Evolutionary conservation across 1,140 invertebrate species (phyloP).

Genomic region (Pseudomyrmex cubaensis): DNA sequence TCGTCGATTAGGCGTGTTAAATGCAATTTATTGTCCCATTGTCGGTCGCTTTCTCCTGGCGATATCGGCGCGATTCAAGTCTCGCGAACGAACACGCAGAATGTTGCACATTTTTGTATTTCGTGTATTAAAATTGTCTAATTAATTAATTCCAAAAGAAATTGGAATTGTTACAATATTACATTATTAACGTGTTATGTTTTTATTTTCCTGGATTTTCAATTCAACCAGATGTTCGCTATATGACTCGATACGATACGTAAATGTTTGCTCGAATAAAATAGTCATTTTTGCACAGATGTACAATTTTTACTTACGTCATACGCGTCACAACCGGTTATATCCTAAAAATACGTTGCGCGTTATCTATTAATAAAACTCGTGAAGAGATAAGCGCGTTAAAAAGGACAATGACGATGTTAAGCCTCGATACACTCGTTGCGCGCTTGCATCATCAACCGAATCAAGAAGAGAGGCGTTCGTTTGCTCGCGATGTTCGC

Average conservation of each 20-base stretch:
- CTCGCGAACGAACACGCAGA: neutral
- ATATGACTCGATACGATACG: too few species aligned
- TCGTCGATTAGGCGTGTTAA: slow-evolving; percentile 35
- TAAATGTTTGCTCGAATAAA: too few species aligned
- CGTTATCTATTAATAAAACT: slow-evolving; percentile 1
- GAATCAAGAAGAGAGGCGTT: slow-evolving; percentile 1
- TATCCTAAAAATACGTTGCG: neutral
- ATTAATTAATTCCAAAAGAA: neutral
- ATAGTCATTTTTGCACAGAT: too few species aligned
- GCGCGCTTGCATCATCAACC: slow-evolving; percentile 38
- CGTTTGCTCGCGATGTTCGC: slow-evolving; percentile 10
- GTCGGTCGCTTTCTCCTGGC: slow-evolving; percentile 27
- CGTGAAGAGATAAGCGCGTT: neutral
- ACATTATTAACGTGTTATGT: neutral
- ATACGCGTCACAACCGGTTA: neutral
- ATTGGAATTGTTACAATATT: neutral
- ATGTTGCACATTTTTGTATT: slow-evolving; percentile 1
- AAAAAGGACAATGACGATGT: neutral
- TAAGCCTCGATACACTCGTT: slow-evolving; percentile 18
- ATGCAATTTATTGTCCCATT: slow-evolving; percentile 7
- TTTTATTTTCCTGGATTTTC: neutral
- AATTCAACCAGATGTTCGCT: too few species aligned
- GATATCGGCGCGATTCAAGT: slow-evolving; percentile 5
- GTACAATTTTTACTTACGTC: too few species aligned
- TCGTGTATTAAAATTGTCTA: neutral